A percentile compares a stretch with the other conserved stretches of the same genome.
Conservation (phyloP, 2,888 invertebrate genomes). For the Drosophila melanosoma region DNA sequence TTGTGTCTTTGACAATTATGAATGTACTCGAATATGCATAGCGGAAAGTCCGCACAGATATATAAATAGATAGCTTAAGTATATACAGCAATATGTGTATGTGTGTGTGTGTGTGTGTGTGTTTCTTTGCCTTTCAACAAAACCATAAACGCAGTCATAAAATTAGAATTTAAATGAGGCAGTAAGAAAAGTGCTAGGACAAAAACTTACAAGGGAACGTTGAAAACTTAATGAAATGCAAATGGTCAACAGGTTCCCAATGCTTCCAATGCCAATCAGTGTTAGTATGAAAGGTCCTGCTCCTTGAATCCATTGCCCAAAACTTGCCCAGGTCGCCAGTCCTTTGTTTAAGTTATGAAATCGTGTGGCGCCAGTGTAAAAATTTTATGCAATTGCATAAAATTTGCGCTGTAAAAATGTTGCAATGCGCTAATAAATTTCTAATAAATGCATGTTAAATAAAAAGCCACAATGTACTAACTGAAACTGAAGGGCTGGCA, state of each 20-base stretch:
- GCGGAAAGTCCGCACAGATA: constrained; percentile 44
- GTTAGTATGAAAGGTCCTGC: constrained; percentile 57
- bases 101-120: constrained; percentile 12
- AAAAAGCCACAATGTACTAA: constrained; percentile 68
- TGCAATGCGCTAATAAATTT: constrained; percentile 66
- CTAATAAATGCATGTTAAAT: constrained; percentile 76
- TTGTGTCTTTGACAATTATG: constrained; percentile 53
- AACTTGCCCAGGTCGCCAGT: constrained; percentile 1
- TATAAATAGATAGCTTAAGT: constrained; percentile 58
- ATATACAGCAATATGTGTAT: constrained; percentile 22
- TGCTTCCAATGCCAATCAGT: constrained; percentile 70
- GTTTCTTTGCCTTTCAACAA: constrained; percentile 66
- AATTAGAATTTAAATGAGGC: constrained; percentile 80
- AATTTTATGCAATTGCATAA: constrained; percentile 71
- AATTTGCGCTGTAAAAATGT: constrained; percentile 62
- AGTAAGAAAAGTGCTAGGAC: constrained; percentile 52
- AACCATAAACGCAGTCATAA: constrained; percentile 76
- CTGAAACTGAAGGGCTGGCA: neutral
- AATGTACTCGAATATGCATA: constrained; percentile 57
- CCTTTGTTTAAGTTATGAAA: constrained; percentile 67
- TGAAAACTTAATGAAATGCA: constrained; percentile 79
- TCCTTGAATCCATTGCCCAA: neutral
- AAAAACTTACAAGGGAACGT: constrained; percentile 46
- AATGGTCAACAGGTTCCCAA: constrained; percentile 82
- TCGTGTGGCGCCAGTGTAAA: constrained; percentile 72